Evolutionary conservation across 2,888 invertebrate genomes (phyloP), one percentile per base, ranked within the genome.

Genomic region (Ennomos fuscantarius): DNA sequence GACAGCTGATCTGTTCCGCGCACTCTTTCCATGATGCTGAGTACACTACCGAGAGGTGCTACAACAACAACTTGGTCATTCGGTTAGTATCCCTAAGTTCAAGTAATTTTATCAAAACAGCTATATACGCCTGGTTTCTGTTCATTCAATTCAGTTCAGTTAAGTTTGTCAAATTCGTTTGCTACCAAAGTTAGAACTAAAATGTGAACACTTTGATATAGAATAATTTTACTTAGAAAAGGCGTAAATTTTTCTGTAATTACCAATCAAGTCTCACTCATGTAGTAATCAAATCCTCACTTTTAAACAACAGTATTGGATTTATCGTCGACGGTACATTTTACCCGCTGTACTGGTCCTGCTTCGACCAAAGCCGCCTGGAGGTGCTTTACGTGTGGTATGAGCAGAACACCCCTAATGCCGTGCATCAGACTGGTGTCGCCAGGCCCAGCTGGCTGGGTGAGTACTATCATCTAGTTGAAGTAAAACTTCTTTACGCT

Each of bases 381-480:
- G 91, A 89, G 64, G 90, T 94, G 0, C 68, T 94, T 8, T 94
- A 94, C 65, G 92, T 93, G 0, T 87, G 89, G 76, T 90, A 89
- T 55, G 84, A 89, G 41, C 84, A 94, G 62, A 86, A 85, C 10
- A 74, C 86, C 0, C 79, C 78, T 0, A 92, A 94, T 57, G 82
- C 84, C 9, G 82, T 92, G 0, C 87, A 89, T 47, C 93, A 94
- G 71, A 79, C 73, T 1, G 81, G 84, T 0, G 92, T 93, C 6
- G 84, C 79, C 34, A 80, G 94, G 34, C 93, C 93, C 0, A 78
- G 79, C 45, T 94, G 85, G 83, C 49, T 86, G 48, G 85, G 89
- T 89, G 68, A 73, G 72, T 39, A 33, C 9, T 9, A 31, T 32
- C 41, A 43, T 40, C n/a, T 33, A 57, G 33, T 83, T 47, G 12